Evolutionary conservation across 2,888 invertebrate genomes (phyloP).

Genomic region (Cenopis cana): DNA sequence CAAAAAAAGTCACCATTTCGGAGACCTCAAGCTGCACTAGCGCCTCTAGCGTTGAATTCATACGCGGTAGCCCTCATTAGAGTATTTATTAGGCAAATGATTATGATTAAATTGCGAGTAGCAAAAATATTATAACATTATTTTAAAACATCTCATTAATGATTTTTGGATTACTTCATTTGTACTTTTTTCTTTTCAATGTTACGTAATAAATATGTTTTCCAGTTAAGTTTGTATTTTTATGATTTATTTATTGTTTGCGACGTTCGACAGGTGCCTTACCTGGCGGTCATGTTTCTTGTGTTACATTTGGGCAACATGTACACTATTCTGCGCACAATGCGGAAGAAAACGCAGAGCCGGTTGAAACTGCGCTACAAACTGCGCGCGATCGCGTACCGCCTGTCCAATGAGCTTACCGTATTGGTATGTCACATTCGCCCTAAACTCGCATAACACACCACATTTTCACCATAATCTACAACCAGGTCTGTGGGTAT

Average conservation of each 20-base stretch:
- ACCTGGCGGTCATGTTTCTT: conserved; percentile 93
- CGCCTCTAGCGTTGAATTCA: too few relatives aligned
- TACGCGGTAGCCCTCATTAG: too few relatives aligned
- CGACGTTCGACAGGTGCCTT: conserved; percentile 87
- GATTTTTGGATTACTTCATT: conserved; percentile 39
- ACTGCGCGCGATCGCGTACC: conserved; percentile 81
- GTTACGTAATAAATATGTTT: conserved; percentile 72
- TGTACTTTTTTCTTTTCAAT: conserved; percentile 47
- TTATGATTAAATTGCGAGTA: neutral
- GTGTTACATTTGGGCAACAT: conserved; percentile 95
- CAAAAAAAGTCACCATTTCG: too few relatives aligned
- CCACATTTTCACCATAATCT: conserved; percentile 1
- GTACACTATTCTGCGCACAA: conserved; percentile 93
- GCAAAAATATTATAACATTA: conserved; percentile 20
- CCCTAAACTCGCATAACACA: conserved; percentile 44
- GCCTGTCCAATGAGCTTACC: conserved; percentile 76
- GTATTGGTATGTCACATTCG: conserved; percentile 71
- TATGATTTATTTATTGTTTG: conserved; percentile 54
- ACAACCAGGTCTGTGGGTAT: neutral
- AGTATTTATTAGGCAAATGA: too few relatives aligned
- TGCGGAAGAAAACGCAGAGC: conserved; percentile 91
- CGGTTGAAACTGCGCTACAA: conserved; percentile 86
- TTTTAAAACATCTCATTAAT: conserved; percentile 13
- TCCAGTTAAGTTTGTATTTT: conserved; percentile 64
- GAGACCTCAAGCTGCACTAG: too few relatives aligned